Conservation (phyloP, 2,888 invertebrate species). For the Urechis unicinctus region DNA sequence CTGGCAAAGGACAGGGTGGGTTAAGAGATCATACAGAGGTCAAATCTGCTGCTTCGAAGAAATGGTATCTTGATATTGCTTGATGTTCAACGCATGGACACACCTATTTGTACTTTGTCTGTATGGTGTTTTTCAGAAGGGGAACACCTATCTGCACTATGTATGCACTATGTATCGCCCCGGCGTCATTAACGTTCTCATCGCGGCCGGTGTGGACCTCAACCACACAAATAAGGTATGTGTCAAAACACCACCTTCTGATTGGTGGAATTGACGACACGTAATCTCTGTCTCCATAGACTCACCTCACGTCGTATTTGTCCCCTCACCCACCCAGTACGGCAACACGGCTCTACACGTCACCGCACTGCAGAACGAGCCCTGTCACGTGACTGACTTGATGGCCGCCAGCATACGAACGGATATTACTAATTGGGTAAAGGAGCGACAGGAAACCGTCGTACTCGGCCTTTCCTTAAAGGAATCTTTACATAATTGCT, state of each 20-base stretch:
- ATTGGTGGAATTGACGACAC: neutral
- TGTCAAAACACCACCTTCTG: neutral
- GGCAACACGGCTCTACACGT: constrained; percentile 44
- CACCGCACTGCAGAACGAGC: constrained; percentile 34
- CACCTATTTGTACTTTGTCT: too few species aligned
- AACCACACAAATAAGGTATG: constrained; percentile 38
- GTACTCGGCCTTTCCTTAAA: too few species aligned
- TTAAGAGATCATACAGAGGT: too few species aligned
- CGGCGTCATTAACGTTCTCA: constrained; percentile 31
- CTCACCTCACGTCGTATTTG: neutral
- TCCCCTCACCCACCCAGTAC: constrained; percentile 23
- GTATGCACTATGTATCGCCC: constrained; percentile 39
- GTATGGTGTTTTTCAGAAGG: constrained; percentile 49
- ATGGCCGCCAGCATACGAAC: constrained; percentile 36
- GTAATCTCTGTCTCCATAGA: neutral
- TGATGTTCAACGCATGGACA: too few species aligned
- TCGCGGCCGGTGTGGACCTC: constrained; percentile 31
- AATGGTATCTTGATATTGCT: too few species aligned
- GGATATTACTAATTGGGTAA: constrained; percentile 29
- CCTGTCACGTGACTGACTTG: constrained; percentile 36
- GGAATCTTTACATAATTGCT: too few species aligned
- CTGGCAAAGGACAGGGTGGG: too few species aligned
- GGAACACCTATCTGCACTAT: constrained; percentile 41
- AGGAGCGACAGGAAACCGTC: neutral
- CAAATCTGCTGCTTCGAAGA: too few species aligned